Base-by-base conservation (phyloP, 1,140 invertebrate species). In the Stegodyphus mimosarum region DNA sequence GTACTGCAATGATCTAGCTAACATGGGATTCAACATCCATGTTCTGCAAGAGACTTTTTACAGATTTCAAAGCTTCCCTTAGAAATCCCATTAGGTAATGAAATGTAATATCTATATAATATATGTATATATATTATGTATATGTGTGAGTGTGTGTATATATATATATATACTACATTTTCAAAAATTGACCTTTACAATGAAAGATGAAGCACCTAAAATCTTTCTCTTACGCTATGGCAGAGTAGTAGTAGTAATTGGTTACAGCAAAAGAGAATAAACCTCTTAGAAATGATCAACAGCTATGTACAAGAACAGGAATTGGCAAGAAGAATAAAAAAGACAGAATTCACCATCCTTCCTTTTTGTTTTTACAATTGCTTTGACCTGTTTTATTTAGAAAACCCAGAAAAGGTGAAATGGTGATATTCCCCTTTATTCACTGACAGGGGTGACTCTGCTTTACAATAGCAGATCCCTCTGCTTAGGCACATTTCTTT, bases 261-360 rank as follows among this genome's bases (percentile, higher is more conserved):
- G 75, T 86, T 77, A 86, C 73, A 86, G 83, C 83, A 76, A 86
- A 86, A 78, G 83, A 86, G 83, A 86, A 86, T 86, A 86, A 86
- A 86, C 75, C 74, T 86, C 73, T 86, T 64, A 86, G 63, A 86
- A 86, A 86, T 78, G 52, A 78, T 78, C 83, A 86, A 86, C 84
- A 86, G 84, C 84, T 86, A 86, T 86, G n/a, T 86, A 86, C 84
- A 86, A 67, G 77, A 86, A 86, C 83, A 86, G 83, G 83, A 86
- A 78, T 77, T 70, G 75, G 81, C 81, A 84, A 84, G 74, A 78
- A 86, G 75, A 77, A 77, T 86, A 71, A 86, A 77, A 85, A 86
- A 86, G 83, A 77, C 69, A 86, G 83, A 86, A 78, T 78, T 86
- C 81, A 84, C 81, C 81, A 84, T 84, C 81, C 81, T 84, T 84